These are phyloP conservation scores for Austrofundulus limnaeus DNA, from an alignment of 2,113 vertebrate genomes.

Conservation along the genomic window DNA sequence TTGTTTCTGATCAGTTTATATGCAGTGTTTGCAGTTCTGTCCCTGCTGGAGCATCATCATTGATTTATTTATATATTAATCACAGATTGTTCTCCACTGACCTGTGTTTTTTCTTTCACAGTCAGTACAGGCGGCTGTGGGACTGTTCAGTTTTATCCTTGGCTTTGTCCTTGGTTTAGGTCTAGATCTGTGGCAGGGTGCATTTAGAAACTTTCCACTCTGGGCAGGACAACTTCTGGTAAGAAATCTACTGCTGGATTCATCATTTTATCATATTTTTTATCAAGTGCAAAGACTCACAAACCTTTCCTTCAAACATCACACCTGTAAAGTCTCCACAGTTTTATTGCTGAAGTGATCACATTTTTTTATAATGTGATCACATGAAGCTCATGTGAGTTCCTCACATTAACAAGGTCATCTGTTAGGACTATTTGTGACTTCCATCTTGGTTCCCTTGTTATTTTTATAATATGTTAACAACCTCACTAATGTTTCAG, in stretches of 20 bases:
- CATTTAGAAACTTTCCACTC: not conserved
- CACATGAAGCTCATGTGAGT: too few species aligned
- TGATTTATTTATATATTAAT: too few species aligned
- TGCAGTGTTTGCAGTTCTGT: too few species aligned
- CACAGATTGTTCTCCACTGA: too few species aligned
- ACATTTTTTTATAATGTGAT: too few species aligned
- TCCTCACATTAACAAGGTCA: too few species aligned
- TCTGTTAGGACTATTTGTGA: too few species aligned
- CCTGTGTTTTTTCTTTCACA: slow-evolving; percentile 36
- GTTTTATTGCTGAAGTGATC: not conserved
- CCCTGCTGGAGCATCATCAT: too few species aligned
- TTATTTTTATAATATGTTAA: too few species aligned
- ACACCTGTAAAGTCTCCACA: not conserved
- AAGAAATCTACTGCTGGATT: slow-evolving; percentile 12
- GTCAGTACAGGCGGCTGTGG: slow-evolving; percentile 70
- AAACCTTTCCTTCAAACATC: not conserved
- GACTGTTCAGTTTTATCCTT: slow-evolving; percentile 59
- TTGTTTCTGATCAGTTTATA: too few species aligned
- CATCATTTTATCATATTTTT: not conserved
- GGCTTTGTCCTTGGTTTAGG: not conserved
- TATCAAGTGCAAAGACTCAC: not conserved
- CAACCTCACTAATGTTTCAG: too few species aligned
- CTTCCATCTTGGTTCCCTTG: too few species aligned
- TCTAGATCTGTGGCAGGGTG: accelerated
- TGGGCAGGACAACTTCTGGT: slow-evolving; percentile 69